These are phyloP conservation scores for Bathynomus jamesi DNA, from an alignment of 1,140 invertebrate genomes.

Conservation along the genomic window DNA sequence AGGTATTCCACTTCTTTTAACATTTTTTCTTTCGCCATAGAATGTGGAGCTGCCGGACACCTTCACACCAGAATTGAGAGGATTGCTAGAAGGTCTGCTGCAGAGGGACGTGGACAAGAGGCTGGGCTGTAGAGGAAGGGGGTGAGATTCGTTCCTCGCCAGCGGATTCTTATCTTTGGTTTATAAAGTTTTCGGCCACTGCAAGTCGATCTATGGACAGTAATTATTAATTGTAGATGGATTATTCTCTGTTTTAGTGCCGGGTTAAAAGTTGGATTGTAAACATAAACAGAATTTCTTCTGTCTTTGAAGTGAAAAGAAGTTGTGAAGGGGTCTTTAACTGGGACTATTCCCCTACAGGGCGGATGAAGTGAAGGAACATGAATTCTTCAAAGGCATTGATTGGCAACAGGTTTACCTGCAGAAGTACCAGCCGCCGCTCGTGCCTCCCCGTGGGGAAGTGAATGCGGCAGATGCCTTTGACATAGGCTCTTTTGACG, in stretches of 20 bases:
- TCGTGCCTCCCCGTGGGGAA: constrained; percentile 96
- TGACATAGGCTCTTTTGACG: constrained; percentile 99
- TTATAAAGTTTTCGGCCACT: too few species aligned
- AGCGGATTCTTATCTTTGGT: too few species aligned
- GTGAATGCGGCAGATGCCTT: constrained; percentile 99
- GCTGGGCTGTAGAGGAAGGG: constrained; percentile 84
- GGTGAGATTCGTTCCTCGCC: constrained; percentile 57
- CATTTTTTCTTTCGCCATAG: too few species aligned
- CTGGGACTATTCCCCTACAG: constrained; percentile 52
- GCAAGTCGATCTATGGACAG: too few species aligned
- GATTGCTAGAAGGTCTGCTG: constrained; percentile 82
- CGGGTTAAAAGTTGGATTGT: too few species aligned
- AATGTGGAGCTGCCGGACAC: constrained; percentile 96
- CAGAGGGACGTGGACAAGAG: constrained; percentile 92
- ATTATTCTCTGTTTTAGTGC: not conserved
- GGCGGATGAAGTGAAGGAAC: constrained; percentile 94
- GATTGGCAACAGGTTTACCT: constrained; percentile 99
- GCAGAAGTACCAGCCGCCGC: constrained; percentile 94
- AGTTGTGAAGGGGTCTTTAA: too few species aligned
- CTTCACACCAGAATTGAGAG: constrained; percentile 84
- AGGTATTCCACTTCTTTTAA: too few species aligned
- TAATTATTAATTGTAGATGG: too few species aligned
- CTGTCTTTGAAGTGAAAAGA: too few species aligned
- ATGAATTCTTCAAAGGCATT: constrained; percentile 92
- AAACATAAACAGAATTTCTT: too few species aligned